Evolutionary conservation across 2,113 vertebrate genomes (phyloP).

Genomic region (Phaethon lepturus): DNA sequence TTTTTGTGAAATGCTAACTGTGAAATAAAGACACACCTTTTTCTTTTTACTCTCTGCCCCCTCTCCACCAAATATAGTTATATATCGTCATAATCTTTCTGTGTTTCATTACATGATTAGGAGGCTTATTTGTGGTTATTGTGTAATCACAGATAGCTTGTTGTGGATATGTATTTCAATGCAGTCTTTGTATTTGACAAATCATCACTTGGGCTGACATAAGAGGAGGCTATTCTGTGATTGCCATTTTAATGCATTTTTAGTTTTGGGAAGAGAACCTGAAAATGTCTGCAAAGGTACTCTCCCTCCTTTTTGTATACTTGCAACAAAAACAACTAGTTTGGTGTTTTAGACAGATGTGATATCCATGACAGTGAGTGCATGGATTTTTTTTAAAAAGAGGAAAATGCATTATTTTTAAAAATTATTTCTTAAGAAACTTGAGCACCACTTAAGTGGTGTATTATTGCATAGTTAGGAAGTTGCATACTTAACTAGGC

Average conservation of each 20-base stretch:
- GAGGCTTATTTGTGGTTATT: neutral
- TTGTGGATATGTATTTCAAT: neutral
- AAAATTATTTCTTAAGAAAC: neutral
- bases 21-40: neutral
- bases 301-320: neutral
- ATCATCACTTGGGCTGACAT: neutral
- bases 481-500: neutral
- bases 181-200: neutral
- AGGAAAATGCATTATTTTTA: neutral
- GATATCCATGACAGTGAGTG: neutral
- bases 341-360: neutral
- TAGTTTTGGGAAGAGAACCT: neutral
- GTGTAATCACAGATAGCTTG: neutral
- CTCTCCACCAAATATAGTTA: neutral
- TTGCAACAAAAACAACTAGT: neutral
- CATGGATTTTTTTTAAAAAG: accelerated
- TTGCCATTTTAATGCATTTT: neutral
- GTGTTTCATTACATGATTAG: neutral
- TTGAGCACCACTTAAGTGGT: neutral
- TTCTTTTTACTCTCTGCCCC: neutral
- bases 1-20: neutral
- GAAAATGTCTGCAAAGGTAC: neutral
- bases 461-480: neutral
- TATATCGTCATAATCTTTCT: neutral
- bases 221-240: neutral